Evolutionary conservation across 2,888 invertebrate genomes (phyloP).

Genomic region (Colletes collaris): DNA sequence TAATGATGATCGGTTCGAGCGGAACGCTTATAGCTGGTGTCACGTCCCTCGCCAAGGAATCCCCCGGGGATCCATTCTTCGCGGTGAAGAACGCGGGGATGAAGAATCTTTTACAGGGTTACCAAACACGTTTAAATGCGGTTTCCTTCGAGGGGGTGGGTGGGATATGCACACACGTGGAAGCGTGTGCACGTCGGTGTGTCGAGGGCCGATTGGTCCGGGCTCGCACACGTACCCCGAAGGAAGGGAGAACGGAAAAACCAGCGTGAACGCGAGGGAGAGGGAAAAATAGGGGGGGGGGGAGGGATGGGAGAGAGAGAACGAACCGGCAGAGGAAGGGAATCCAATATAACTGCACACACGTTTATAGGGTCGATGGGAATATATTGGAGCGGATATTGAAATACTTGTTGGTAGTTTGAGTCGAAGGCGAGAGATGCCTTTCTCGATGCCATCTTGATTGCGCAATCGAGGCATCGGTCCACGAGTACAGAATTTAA

Average conservation of each 20-base stretch:
- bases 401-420: conserved; percentile 82
- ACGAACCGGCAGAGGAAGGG: conserved; percentile 64
- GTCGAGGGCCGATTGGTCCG: conserved; percentile 42
- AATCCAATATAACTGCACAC: conserved; percentile 82
- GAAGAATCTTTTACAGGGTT: conserved; percentile 60
- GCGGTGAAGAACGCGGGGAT: conserved; percentile 17
- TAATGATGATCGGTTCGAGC: conserved; percentile 6
- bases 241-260: conserved; percentile 29
- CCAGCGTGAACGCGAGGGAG: conserved; percentile 8
- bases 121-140: conserved; percentile 56
- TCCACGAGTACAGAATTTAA: conserved; percentile 74
- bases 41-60: conserved; percentile 11
- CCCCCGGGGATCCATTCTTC: conserved; percentile 11
- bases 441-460: conserved; percentile 81
- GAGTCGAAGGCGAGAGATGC: conserved; percentile 81
- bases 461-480: conserved; percentile 80
- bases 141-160: conserved; percentile 32
- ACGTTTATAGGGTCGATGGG: conserved; percentile 80
- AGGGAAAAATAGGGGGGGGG: conserved; percentile 3
- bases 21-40: conserved; percentile 16
- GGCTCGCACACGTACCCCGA: conserved; percentile 9
- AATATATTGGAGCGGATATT: conserved; percentile 82
- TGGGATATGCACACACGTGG: conserved; percentile 34
- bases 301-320: conserved; percentile 6
- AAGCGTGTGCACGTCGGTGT: conserved; percentile 16